A percentile compares a stretch with the other conserved stretches of the same genome.
phyloP scores from a whole-genome alignment of 1,140 invertebrate species.

The Magallana angulata region DNA sequence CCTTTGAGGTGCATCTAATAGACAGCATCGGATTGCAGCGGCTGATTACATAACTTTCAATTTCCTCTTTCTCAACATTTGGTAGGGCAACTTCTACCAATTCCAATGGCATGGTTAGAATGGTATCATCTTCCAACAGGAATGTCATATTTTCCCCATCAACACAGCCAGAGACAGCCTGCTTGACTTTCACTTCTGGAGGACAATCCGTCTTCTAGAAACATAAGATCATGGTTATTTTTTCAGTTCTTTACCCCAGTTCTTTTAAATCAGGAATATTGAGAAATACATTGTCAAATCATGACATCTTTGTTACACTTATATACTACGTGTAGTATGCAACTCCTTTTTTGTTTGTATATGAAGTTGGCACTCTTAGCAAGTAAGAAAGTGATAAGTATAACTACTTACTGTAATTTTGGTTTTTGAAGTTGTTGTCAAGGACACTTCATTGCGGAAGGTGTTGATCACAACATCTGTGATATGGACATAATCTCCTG shows the following conservation, averaged over 20 bases:
- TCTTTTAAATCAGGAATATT: not conserved
- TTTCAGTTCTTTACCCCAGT: not conserved
- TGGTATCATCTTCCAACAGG: not conserved
- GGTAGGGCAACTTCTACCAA: not conserved
- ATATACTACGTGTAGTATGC: too few species aligned
- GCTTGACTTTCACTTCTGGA: not conserved
- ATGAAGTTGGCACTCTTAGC: too few species aligned
- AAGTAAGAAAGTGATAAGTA: not conserved
- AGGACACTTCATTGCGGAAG: constrained; percentile 28
- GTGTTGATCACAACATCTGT: constrained; percentile 42
- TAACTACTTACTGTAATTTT: not conserved
- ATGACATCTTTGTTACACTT: too few species aligned
- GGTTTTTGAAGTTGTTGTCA: constrained; percentile 28
- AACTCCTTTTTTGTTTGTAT: too few species aligned
- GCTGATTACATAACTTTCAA: not conserved
- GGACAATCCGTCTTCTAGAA: constrained; percentile 36
- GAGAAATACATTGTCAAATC: too few species aligned
- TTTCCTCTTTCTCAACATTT: not conserved
- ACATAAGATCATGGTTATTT: not conserved
- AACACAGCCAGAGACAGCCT: not conserved
- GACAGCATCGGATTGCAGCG: not conserved
- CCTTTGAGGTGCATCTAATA: not conserved
- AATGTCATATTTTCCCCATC: not conserved
- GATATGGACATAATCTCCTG: constrained; percentile 44
- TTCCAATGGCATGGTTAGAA: not conserved